These are phyloP conservation scores for Trematocara unimaculatum DNA, from an alignment of 2,113 vertebrate genomes.

Conservation along the genomic window DNA sequence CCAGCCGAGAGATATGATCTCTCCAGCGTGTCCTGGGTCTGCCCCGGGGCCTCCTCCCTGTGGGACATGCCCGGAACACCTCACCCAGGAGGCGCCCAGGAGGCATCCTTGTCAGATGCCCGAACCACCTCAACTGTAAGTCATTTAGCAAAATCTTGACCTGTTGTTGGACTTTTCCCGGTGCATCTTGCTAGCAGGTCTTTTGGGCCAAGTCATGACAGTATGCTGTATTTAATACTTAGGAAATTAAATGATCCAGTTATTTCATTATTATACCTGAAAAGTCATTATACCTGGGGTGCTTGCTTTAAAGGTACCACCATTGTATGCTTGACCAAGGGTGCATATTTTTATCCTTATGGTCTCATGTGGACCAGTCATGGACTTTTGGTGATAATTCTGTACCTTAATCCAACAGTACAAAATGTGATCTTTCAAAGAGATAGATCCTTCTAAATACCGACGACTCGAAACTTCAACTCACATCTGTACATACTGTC, in stretches of 20 bases:
- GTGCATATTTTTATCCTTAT: not conserved
- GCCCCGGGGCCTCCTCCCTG: too few species aligned
- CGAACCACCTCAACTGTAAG: not conserved
- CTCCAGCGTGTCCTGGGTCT: too few species aligned
- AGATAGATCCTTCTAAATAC: not conserved
- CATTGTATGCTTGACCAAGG: not conserved
- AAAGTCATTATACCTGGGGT: not conserved
- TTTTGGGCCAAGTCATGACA: not conserved
- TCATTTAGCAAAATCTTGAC: not conserved
- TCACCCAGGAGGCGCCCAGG: too few species aligned
- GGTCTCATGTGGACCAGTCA: not conserved
- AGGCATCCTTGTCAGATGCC: too few species aligned
- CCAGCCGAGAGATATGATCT: too few species aligned
- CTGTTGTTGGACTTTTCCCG: not conserved
- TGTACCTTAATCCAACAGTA: not conserved
- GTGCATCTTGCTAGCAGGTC: not conserved
- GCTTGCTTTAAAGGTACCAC: not conserved
- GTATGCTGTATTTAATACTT: not conserved
- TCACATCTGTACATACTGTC: not conserved
- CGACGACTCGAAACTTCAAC: not conserved
- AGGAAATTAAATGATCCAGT: not conserved
- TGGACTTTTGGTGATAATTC: not conserved
- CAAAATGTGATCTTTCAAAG: not conserved
- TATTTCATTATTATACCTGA: not conserved
- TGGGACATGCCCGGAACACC: too few species aligned